phyloP scores from a whole-genome alignment of 2,113 vertebrate species.

The Myocastor coypus region DNA sequence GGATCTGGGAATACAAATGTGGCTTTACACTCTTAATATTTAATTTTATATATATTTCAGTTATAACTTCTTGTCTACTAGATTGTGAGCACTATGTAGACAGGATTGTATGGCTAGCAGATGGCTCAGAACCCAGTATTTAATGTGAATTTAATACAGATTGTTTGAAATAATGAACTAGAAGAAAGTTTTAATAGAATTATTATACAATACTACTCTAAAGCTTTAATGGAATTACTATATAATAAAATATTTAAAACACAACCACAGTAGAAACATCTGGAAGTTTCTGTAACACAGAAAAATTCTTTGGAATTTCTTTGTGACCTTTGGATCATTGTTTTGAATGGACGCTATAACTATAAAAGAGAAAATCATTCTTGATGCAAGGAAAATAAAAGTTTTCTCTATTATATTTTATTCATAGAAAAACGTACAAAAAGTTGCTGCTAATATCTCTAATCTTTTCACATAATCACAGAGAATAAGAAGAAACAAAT shows the following conservation, averaged over 20 bases:
- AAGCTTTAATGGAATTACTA: constrained; percentile 1
- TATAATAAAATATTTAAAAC: not conserved
- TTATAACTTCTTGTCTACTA: not conserved
- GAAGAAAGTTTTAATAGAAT: not conserved
- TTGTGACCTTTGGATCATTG: not conserved
- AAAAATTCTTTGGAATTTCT: constrained; percentile 47
- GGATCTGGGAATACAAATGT: too few species aligned
- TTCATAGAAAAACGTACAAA: not conserved
- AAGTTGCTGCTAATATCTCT: not conserved
- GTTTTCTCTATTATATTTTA: not conserved
- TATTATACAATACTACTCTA: not conserved
- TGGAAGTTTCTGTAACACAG: not conserved
- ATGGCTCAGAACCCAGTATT: not conserved
- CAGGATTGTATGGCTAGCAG: not conserved
- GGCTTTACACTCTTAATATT: not conserved
- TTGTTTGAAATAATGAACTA: not conserved
- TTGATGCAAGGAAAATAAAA: not conserved
- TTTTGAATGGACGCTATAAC: not conserved
- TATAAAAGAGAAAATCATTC: not conserved
- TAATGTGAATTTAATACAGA: not conserved
- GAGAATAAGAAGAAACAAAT: not conserved
- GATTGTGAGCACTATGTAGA: not conserved
- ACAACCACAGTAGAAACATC: not conserved
- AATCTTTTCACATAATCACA: constrained; percentile 1
- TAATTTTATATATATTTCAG: not conserved